Conservation (phyloP, 2,797 vertebrate genomes). For the Sebastes diaconus region DNA sequence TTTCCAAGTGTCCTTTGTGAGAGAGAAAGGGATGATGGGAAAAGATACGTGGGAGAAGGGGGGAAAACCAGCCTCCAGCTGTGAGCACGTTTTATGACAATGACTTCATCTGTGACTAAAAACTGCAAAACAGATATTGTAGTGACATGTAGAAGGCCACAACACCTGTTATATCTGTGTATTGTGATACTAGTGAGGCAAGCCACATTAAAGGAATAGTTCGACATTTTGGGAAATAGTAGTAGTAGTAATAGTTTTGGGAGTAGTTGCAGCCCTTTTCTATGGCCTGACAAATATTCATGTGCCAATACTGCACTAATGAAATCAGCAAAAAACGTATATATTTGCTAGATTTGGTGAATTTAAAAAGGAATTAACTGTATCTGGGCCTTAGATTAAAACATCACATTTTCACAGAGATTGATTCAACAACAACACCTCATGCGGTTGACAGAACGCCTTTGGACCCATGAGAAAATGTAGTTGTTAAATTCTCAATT, state of each 20-base stretch:
- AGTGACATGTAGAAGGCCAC: background rate
- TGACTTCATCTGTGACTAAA: constrained; percentile 69
- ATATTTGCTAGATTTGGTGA: background rate
- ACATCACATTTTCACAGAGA: too few species aligned
- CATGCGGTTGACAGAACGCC: too few species aligned
- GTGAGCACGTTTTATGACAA: constrained; percentile 40
- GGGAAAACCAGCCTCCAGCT: constrained; percentile 43
- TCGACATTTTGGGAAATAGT: background rate
- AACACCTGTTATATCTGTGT: constrained; percentile 8
- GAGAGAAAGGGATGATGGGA: constrained; percentile 43
- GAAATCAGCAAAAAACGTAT: background rate
- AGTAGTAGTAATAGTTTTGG: too few species aligned
- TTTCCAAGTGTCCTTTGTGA: constrained; percentile 21
- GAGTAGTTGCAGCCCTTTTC: background rate
- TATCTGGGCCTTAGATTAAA: too few species aligned
- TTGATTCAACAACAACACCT: too few species aligned
- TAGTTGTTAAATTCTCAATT: too few species aligned
- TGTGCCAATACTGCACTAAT: background rate
- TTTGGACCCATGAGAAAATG: too few species aligned
- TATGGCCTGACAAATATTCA: background rate
- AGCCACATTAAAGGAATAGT: background rate
- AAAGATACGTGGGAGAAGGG: constrained; percentile 10
- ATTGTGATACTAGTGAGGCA: background rate
- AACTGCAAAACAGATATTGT: constrained; percentile 9
- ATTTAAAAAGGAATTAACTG: background rate